Percentiles rank a stretch among this genome's conserved stretches.
These are phyloP conservation scores for Drosophila busckii DNA, from an alignment of 1,140 invertebrate genomes.

Conservation along the genomic window DNA sequence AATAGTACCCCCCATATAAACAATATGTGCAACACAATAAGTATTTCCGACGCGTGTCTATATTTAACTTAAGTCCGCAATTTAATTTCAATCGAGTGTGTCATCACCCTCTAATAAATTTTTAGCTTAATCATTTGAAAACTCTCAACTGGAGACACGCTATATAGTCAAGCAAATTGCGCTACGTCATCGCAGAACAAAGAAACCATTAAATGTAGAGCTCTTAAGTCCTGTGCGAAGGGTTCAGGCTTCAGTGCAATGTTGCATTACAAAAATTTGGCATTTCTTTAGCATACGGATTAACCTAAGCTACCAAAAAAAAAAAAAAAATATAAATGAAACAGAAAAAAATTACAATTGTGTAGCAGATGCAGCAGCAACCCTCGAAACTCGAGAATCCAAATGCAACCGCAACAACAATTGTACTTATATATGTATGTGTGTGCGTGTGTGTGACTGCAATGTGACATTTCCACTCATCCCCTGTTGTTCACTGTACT, in stretches of 20 bases:
- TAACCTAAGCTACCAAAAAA: slow-evolving; percentile 30
- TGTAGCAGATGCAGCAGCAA: slow-evolving; percentile 56
- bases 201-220: slow-evolving; percentile 3
- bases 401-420: slow-evolving; percentile 31
- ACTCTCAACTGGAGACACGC: background rate
- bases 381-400: slow-evolving; percentile 33
- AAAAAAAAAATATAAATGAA: slow-evolving; percentile 15
- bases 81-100: slow-evolving; percentile 11
- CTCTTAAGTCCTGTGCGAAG: slow-evolving; percentile 12
- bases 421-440: slow-evolving; percentile 35
- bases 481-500: slow-evolving; percentile 9
- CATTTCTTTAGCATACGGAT: slow-evolving; percentile 23
- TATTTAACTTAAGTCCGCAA: slow-evolving; percentile 1
- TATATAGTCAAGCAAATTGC: slow-evolving; percentile 2
- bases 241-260: background rate
- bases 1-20: no score
- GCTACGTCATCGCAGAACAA: slow-evolving; percentile 8
- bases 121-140: slow-evolving; percentile 1
- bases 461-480: slow-evolving; percentile 50
- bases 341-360: slow-evolving; percentile 43
- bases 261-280: background rate
- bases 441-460: slow-evolving; percentile 27
- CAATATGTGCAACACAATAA: no score
- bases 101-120: background rate
- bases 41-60: slow-evolving; percentile 11